Base-by-base conservation (phyloP, 2,113 vertebrate species). In the Phalacrocorax pelagicus region DNA sequence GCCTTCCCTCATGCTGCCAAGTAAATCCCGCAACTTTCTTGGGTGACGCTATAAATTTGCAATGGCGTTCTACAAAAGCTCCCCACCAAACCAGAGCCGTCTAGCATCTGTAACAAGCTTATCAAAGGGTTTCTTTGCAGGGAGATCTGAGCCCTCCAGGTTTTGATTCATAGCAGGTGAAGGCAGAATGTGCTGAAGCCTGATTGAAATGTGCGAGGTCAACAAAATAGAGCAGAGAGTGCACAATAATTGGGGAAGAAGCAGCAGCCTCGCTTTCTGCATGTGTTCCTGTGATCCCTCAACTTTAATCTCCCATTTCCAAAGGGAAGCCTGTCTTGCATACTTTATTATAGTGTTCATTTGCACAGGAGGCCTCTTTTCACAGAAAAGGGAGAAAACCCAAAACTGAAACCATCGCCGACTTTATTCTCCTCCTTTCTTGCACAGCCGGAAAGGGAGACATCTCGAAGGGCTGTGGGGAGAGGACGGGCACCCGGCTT, bases 181-280 rank as follows among this genome's bases (percentile, higher is more conserved):
- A 98, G 97, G 95, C 96, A 93, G 97, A 96, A 84, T 96, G 96
- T 95, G 95, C 97, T 82, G 96, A 63, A 97, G 96, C 96, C 96
- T 95, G 97, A 97, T 96, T 97, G 98, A 98, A 98, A 98, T 97
- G 98, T 97, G 96, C 14, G 96, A 96, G 98, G 98, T 98, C 98
- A 98, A 98, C 97, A 97, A 97, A 97, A 97, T 63, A 96, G 94
- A 97, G 97, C 96, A 52, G 91, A 63, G 91, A 96, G 95, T 66
- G 96, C 94, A 94, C 96, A 95, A 94, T 98, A 98, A 98, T 98
- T 97, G 98, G 98, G 96, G 95, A 82, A 97, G 97, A 90, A 96
- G 94, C 92, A 6, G 80, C 87, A 92, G 91, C 88, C 86, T 78
- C 10, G 82, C 97, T 96, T 93, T 92, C 97, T 81, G 86, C 89